Evolutionary conservation across 1,140 invertebrate species (phyloP), one percentile per base, ranked within the genome.

Genomic region (Lordiphosa collinella): DNA sequence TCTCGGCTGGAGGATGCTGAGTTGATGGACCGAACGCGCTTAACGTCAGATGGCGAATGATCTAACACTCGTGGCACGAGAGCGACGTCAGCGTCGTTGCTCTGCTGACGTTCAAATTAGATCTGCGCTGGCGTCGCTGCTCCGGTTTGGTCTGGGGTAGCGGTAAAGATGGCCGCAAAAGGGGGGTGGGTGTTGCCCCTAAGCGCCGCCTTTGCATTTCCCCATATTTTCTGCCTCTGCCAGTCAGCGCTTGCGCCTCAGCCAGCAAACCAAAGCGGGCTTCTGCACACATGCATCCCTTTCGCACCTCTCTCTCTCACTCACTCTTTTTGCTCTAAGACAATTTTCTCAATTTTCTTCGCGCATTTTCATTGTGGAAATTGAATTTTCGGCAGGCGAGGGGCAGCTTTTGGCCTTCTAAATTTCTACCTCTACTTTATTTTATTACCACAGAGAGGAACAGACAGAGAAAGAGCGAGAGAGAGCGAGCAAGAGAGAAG

Each of bases 301-400:
- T 43, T 38, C 44, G 54, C 29, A 13, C 54, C 38, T 53, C 31
- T 14, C 4, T 14, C 14, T 13, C 47, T 32, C 32, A 12, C 54
- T 62, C 31, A 11, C 14, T 38, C 41, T n/a, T 35, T 18, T 37
- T 56, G 25, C 57, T 44, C 57, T 34, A 86, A 86, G 82, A 86
- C 75, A 86, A 86, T 86, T 86, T 86, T 86, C 82, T 86, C 68
- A 64, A 61, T 78, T 73, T 76, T 62, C 54, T 68, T 40, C 70
- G 75, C 75, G 66, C 65, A 75, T 79, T 82, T 82, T 82, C 76
- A 82, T 76, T 86, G 78, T 86, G 59, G 63, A 87, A 87, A 87
- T 87, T 87, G 74, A 87, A 87, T 87, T 87, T 87, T 74, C 62
- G 63, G 65, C 62, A 82, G 55, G 76, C 59, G 57, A 18, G 36